These are phyloP conservation scores for Andrena praecox DNA, from an alignment of 2,888 invertebrate genomes.

Conservation along the genomic window DNA sequence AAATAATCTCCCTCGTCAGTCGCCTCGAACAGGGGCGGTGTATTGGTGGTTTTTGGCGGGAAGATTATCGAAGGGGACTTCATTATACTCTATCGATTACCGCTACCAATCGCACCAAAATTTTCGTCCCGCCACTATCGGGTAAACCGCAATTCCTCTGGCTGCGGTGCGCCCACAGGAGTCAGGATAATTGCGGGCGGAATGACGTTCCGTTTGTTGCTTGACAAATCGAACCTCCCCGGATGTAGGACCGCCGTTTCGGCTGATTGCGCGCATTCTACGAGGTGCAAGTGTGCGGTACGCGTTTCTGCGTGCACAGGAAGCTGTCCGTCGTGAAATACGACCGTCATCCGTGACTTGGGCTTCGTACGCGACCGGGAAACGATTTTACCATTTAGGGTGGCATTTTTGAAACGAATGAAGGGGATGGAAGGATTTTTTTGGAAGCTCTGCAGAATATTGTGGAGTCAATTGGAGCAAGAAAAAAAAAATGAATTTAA, in stretches of 20 bases:
- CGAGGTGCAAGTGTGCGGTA: background rate
- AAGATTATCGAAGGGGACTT: conserved; percentile 12
- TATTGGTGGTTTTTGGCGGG: background rate
- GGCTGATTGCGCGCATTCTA: conserved; percentile 6
- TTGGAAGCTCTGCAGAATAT: no score
- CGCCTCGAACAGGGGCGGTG: no score
- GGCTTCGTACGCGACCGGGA: no score
- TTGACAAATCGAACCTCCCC: background rate
- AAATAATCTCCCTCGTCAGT: background rate
- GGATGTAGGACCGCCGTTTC: conserved; percentile 5
- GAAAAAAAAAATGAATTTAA: no score
- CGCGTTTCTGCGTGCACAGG: no score
- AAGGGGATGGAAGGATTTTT: no score
- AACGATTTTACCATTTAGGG: no score
- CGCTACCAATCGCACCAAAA: conserved; percentile 15
- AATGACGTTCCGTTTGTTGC: conserved; percentile 12
- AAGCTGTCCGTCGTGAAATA: no score
- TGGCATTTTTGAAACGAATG: no score
- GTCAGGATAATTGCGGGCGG: conserved; percentile 9
- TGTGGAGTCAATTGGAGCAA: no score
- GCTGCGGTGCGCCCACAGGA: background rate
- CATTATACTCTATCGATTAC: conserved; percentile 36
- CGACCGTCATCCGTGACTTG: no score
- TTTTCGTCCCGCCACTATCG: conserved; percentile 34
- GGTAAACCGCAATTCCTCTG: conserved; percentile 11